Base-by-base conservation (phyloP, 1,140 invertebrate genomes). In the Pristionchus pacificus region DNA sequence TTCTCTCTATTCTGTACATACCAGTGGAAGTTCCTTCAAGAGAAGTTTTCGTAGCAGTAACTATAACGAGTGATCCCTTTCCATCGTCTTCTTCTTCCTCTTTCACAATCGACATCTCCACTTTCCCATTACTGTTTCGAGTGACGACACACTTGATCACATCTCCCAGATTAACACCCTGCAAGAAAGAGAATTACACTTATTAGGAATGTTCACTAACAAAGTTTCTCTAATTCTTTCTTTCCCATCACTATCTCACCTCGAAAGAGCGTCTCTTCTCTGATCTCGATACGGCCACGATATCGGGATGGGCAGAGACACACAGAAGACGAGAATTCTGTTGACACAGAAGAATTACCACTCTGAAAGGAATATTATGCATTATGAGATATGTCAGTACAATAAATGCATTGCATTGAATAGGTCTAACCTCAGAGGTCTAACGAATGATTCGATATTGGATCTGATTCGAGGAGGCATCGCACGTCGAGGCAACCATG, bases 271-370 rank as follows among this genome's bases (percentile, higher is more conserved):
- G 60, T 24, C 77, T 61, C 33, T 75, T 78, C 32, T 81, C 81
- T 3, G 69, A n/a, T 57, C 74, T 79, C 30, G 74, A 74, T 27
- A 78, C 63, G 2, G 80, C 82, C 14, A 82, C 70, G 57, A 81
- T 73, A 24, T 81, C 80, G 0, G 81, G 81, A 74, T 81, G 81
- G 24, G 79, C 80, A 31, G 55, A 71, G n/a, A 81, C 72, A n/a
- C 79, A 72, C 19, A 81, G 70, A 1, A 81, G 19, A 10, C 73
- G 70, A n/a, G 81, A 75, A 68, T 82, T 79, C 55, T 75, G 81
- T 31, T 79, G 78, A 38, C 74, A 78, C 29, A 81, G 33, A 28
- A 80, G 72, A 10, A 81, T 75, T n/a, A 81, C 60, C 27, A 59
- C 64, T 2, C 77, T 59, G 55, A 71, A 49, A 72, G 1, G 71